Percentiles rank a stretch among this genome's conserved stretches.
These are phyloP conservation scores for Papilio aristodemus DNA, from an alignment of 1,140 invertebrate species.

Conservation along the genomic window DNA sequence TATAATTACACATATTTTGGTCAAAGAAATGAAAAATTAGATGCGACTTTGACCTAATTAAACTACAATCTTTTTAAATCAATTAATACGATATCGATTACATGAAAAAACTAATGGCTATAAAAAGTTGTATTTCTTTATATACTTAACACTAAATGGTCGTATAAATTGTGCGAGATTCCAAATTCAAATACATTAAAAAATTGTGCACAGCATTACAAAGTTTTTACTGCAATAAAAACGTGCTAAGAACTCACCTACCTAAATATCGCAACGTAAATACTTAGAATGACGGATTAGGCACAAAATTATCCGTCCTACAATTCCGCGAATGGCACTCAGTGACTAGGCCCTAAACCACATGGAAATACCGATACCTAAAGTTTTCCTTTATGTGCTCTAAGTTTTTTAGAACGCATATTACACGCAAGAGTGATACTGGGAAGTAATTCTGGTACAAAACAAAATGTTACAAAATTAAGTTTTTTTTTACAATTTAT, in stretches of 20 bases:
- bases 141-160: neutral
- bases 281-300: neutral
- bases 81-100: neutral
- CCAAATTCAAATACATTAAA: neutral
- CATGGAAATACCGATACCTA: slow-evolving; percentile 23
- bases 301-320: slow-evolving; percentile 21
- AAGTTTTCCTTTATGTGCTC: slow-evolving; percentile 21
- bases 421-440: neutral
- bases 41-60: neutral
- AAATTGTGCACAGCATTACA: neutral
- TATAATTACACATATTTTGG: too few species aligned
- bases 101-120: neutral
- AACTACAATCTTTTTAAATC: neutral
- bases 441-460: neutral
- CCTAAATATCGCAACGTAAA: neutral
- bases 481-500: neutral
- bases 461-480: neutral
- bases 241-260: neutral
- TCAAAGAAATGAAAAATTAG: too few species aligned
- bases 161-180: neutral
- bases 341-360: slow-evolving; percentile 8
- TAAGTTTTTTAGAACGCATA: neutral
- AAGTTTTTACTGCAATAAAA: slow-evolving; percentile 21
- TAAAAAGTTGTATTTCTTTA: neutral
- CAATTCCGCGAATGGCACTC: slow-evolving; percentile 21